Base-by-base conservation (phyloP, 2,113 vertebrate species). In the Eleginops maclovinus region DNA sequence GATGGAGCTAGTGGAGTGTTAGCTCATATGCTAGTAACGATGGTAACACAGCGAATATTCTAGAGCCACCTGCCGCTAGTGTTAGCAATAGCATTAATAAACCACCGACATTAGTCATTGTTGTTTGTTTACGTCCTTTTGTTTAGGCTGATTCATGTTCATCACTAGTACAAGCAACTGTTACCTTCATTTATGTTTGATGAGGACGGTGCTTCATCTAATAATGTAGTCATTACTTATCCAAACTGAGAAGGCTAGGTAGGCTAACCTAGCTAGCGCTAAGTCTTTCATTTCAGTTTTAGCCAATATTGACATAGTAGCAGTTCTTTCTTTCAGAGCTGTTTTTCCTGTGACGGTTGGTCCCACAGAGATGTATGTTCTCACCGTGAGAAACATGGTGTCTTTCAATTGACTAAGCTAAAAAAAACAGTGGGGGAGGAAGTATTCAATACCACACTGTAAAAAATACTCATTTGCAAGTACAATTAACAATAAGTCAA, bases 1-100 rank as follows among this genome's bases (percentile, higher is more conserved):
- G 4, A 62, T 21, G 11, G 3, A 49, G 74, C 71, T 75, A 76
- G 11, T 54, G 16, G 40, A 66, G 22, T 58, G 11, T 41, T 83
- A 84, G 81, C 82, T 53, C 40, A 4, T 63, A 73, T 79, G 85
- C 89, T 91, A 91, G 89, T 87, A 88, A 90, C 77, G 82, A 92
- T 91, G 77, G 89, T 74, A 89, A 89, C 83, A 58, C 26, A 26
- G 63, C 72, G 90, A 93, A 92, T 59, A 43, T 93, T 93, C 92
- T 86, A 79, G 92, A 92, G 9, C 44, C 83, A 82, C 83, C 73
- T 88, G 85, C 82, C 41, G 54, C 68, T 84, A 70, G 26, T 28
- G n/a, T 10, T 81, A 81, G 69, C 70, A 6, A 40, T 68, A 74
- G 16, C 22, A 21, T 55, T 12, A 10, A 22, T 43, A 31, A 43